Base-by-base conservation (phyloP, 2,113 vertebrate species). In the Elephantulus edwardii region DNA sequence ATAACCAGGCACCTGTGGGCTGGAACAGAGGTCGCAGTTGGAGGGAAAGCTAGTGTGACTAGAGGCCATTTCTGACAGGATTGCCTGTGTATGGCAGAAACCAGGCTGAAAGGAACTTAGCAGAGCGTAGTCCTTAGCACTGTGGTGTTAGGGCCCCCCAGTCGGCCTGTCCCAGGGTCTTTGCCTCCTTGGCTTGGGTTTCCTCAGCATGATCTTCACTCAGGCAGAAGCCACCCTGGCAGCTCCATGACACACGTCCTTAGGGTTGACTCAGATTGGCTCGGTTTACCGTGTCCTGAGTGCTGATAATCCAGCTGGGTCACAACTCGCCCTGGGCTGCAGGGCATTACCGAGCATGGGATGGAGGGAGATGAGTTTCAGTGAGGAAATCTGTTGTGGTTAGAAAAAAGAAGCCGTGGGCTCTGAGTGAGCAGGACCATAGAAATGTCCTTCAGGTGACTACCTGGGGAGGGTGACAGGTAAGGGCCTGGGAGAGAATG, bases 121-220 rank as follows among this genome's bases (percentile, higher is more conserved):
- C 54, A 16, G 30, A 33, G 60, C 8, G 2, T 17, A 10, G 64
- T 62, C 75, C 74, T 75, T 28, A n/a, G 35, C 9, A 48, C 30
- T 20, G 30, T 33, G 71, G 33, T 0, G 12, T 13, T n/a, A 0
- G 1, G 38, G 9, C 48, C 3, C 5, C 64, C 44, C 48, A 2
- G 0, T 19, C 22, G 54, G 68, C 70, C 2, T 0, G n/a, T n/a
- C n/a, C 50, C 16, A 1, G 3, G 8, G 13, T 13, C 12, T 3
- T n/a, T 52, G 50, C 33, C 7, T 50, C 26, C 38, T 3, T 0
- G 1, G n/a, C 44, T 35, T 58, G 6, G 35, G 19, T 7, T 12
- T 8, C 1, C 30, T 54, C 58, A 0, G 1, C 3, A 22, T 20
- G 7, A 20, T 9, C 50, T 16, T 62, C 60, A 3, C 17, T 12